These are phyloP conservation scores for Podiceps cristatus DNA, from an alignment of 2,113 vertebrate genomes.

Conservation along the genomic window DNA sequence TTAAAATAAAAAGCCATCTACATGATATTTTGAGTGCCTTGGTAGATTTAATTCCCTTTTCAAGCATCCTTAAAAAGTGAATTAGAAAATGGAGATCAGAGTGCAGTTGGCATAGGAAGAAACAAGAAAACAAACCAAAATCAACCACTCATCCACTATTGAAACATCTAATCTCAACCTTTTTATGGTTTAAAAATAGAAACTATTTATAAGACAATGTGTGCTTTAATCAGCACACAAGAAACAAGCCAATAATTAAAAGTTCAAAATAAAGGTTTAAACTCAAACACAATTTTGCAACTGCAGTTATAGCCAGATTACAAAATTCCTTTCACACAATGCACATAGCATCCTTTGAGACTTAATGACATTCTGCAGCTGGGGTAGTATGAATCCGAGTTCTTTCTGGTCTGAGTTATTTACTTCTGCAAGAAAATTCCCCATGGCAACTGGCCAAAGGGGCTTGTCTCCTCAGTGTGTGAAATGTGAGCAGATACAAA, in stretches of 20 bases:
- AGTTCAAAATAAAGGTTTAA: conserved; percentile 48
- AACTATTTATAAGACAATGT: neutral
- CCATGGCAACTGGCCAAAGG: conserved; percentile 69
- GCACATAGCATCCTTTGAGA: conserved; percentile 73
- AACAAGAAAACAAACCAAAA: conserved; percentile 43
- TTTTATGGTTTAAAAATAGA: conserved; percentile 38
- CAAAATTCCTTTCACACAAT: conserved; percentile 74
- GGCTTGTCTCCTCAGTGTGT: conserved; percentile 53
- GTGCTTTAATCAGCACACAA: conserved; percentile 31
- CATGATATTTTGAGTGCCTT: neutral
- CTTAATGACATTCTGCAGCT: conserved; percentile 76
- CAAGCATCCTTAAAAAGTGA: conserved; percentile 15
- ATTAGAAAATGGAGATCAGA: conserved; percentile 35
- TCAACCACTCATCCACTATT: neutral
- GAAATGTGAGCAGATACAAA: conserved; percentile 61
- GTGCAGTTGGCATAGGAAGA: conserved; percentile 11
- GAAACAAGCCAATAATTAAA: conserved; percentile 31
- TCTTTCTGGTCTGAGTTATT: conserved; percentile 69
- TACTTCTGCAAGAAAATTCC: conserved; percentile 69
- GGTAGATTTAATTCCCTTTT: conserved; percentile 6
- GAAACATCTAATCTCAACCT: neutral
- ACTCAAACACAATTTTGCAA: conserved; percentile 65
- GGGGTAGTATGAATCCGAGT: conserved; percentile 64
- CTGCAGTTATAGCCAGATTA: conserved; percentile 63
- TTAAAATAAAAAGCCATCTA: neutral